Base-by-base conservation (phyloP, 2,888 invertebrate genomes). In the Corbicula japonica region DNA sequence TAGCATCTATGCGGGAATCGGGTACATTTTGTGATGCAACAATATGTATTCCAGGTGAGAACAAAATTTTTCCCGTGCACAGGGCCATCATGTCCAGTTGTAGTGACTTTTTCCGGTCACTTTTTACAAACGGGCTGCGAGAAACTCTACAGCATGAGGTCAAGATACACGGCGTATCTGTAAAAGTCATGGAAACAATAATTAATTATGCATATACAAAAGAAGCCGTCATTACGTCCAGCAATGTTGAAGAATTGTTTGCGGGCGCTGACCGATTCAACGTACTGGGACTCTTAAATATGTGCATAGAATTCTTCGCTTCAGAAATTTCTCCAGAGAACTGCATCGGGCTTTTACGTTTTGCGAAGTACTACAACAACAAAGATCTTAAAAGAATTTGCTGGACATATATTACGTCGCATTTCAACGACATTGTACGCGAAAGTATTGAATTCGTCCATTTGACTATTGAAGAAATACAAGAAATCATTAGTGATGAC, bases 101-200 rank as follows among this genome's bases (percentile, higher is more conserved):
- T 94, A 98, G 98, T 92, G 96, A 96, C 54, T 98, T 97, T 94
- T 98, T 98, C 94, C 96, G 97, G 93, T 96, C 97, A 61, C 94
- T 97, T 26, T 97, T 97, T 93, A 97, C 97, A 69, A 97, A 97
- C 92, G 95, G 95, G 18, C 94, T 96, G 82, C 95, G 95, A 87
- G 96, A 89, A 73, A 81, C 86, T 1, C 60, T 77, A 18, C 73
- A 86, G 60, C 73, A 76, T 48, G 85, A 83, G 32, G 82, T 90
- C 2, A 72, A 74, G 38, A 87, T 90, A 30, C 84, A 87, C 1
- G 89, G 86, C 18, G 83, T 90, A 8, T 76, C 83, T n/a, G 60
- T 75, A 1, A 80, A 74, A 23, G 83, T 75, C 8, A 87, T 90
- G 86, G 84, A 87, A 61, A 58, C 79, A 23, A 76, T 90, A 5